These are phyloP conservation scores for Pyrgus malvae DNA, from an alignment of 2,888 invertebrate genomes.

Conservation along the genomic window DNA sequence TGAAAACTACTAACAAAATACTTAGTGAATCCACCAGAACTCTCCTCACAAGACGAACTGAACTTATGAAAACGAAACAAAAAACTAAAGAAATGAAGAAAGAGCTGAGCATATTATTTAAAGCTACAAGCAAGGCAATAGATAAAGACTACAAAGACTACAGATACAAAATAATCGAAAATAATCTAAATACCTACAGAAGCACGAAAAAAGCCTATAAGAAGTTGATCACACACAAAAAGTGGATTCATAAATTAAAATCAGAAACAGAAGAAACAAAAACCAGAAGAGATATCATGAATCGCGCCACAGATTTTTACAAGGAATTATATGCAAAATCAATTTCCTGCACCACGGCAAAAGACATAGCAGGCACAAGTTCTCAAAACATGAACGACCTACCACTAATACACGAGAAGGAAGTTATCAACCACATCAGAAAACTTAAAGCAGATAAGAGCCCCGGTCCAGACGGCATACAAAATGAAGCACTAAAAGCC, in stretches of 20 bases:
- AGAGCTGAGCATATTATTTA: constrained; percentile 21
- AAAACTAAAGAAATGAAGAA: constrained; percentile 26
- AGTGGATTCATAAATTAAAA: constrained; percentile 31
- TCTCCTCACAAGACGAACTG: constrained; percentile 19
- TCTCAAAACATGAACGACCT: too few species aligned
- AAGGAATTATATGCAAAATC: constrained; percentile 13
- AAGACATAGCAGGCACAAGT: too few species aligned
- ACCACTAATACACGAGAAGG: too few species aligned
- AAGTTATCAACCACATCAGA: constrained; percentile 7
- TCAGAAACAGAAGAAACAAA: constrained; percentile 16
- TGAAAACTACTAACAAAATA: constrained; percentile 15
- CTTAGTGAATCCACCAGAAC: constrained; percentile 12
- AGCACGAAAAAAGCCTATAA: constrained; percentile 31
- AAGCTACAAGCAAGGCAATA: constrained; percentile 21
- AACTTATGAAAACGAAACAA: constrained; percentile 25
- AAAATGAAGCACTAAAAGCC: constrained; percentile 33
- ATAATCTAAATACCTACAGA: constrained; percentile 26
- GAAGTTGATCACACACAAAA: constrained; percentile 28
- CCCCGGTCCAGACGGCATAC: constrained; percentile 33
- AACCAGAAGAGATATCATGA: constrained; percentile 24
- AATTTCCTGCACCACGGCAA: too few species aligned
- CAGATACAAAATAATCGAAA: constrained; percentile 27
- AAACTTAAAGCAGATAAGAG: too few species aligned
- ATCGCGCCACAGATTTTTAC: constrained; percentile 26
- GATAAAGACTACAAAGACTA: constrained; percentile 22